Evolutionary conservation across 2,888 invertebrate genomes (phyloP).

Genomic region (Scaptomyza caliginosa): DNA sequence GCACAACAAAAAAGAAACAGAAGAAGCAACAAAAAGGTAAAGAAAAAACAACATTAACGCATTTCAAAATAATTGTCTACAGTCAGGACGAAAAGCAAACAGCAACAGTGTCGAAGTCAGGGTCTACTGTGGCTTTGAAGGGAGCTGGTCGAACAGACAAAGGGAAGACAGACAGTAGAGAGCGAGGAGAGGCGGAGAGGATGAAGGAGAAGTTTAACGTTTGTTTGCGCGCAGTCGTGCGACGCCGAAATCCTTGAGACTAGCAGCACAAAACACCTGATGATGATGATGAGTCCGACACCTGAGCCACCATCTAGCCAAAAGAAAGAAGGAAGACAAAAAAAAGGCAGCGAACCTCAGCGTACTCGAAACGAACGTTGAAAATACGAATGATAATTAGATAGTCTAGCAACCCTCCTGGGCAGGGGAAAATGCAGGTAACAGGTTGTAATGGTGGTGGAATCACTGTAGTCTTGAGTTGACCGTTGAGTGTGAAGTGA

Average conservation of each 20-base stretch:
- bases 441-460: slow-evolving; percentile 56
- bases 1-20: slow-evolving; percentile 12
- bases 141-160: slow-evolving; percentile 33
- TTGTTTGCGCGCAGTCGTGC: slow-evolving; percentile 67
- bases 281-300: slow-evolving; percentile 55
- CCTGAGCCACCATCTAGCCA: slow-evolving; percentile 43
- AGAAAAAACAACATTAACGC: slow-evolving; percentile 49
- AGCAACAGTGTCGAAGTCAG: slow-evolving; percentile 16
- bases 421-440: slow-evolving; percentile 30
- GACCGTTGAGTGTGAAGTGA: slow-evolving; percentile 65
- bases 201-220: slow-evolving; percentile 8
- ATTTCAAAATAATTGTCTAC: slow-evolving; percentile 56
- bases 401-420: slow-evolving; percentile 72
- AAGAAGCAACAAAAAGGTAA: slow-evolving; percentile 2
- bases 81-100: slow-evolving; percentile 53
- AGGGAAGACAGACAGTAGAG: neutral
- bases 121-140: slow-evolving; percentile 6
- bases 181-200: neutral
- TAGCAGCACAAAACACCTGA: slow-evolving; percentile 58
- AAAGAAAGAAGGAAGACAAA: no score
- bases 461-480: slow-evolving; percentile 58
- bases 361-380: slow-evolving; percentile 39
- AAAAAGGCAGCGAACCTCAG: slow-evolving; percentile 32
- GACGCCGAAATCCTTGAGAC: slow-evolving; percentile 62
- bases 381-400: slow-evolving; percentile 62